Conservation (phyloP, 2,888 invertebrate genomes). For the Cephus spinipes region DNA sequence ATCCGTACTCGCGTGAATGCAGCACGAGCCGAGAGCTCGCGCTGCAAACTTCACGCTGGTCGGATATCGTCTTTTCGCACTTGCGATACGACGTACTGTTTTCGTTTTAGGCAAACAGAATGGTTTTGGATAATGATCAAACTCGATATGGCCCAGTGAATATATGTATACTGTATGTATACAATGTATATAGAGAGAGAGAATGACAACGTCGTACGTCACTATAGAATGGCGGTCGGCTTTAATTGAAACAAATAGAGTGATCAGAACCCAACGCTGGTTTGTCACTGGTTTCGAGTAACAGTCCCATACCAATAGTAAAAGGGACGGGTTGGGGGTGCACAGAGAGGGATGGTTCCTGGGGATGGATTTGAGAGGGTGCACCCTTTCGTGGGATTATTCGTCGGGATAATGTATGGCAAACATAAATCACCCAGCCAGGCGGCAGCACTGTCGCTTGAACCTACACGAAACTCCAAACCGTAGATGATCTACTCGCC, state of each 20-base stretch:
- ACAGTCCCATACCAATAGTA: background rate
- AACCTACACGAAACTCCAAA: constrained; percentile 51
- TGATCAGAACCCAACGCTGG: constrained; percentile 51
- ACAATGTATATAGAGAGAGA: too few relatives aligned
- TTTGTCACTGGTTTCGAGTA: constrained; percentile 5
- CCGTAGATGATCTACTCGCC: constrained; percentile 51
- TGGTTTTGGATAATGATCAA: too few relatives aligned
- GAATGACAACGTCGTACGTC: too few relatives aligned
- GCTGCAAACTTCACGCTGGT: too few relatives aligned
- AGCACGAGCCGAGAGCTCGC: too few relatives aligned
- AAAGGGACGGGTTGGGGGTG: constrained; percentile 9
- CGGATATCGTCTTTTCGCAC: too few relatives aligned
- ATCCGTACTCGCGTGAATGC: too few relatives aligned
- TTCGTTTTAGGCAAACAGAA: too few relatives aligned
- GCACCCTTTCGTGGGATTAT: constrained; percentile 64
- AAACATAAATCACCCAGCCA: constrained; percentile 57
- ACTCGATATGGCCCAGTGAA: too few relatives aligned
- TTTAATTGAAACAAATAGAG: constrained; percentile 64
- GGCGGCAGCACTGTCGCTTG: constrained; percentile 42
- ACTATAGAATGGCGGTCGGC: constrained; percentile 23
- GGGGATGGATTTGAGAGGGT: constrained; percentile 22
- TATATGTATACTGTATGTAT: too few relatives aligned
- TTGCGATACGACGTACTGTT: too few relatives aligned
- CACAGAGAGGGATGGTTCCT: constrained; percentile 8
- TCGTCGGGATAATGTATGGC: constrained; percentile 61